These are phyloP conservation scores for Platycercus adscitus DNA, from an alignment of 2,113 vertebrate genomes.

Conservation along the genomic window DNA sequence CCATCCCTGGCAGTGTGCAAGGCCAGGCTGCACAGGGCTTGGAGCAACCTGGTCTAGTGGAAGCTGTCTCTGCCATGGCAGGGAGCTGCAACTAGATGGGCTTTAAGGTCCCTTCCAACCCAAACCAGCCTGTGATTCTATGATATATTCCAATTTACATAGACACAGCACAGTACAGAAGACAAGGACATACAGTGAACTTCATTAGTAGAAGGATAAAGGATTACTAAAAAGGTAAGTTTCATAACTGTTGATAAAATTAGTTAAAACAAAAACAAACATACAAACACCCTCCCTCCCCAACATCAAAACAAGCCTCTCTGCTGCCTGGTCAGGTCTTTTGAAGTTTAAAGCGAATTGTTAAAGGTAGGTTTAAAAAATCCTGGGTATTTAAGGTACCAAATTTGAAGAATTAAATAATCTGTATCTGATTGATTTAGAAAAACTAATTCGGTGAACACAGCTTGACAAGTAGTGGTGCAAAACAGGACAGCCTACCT, in stretches of 20 bases:
- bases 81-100: background rate
- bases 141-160: background rate
- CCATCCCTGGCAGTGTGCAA: background rate
- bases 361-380: background rate
- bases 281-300: background rate
- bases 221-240: background rate
- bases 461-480: background rate
- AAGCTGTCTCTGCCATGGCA: background rate
- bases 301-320: background rate
- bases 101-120: background rate
- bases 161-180: background rate
- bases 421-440: background rate
- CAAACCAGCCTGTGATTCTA: background rate
- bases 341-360: background rate
- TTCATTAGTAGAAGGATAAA: background rate
- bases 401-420: background rate
- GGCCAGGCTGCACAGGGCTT: background rate
- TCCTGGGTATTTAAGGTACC: background rate
- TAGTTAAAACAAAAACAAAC: background rate
- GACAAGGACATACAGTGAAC: background rate
- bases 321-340: background rate
- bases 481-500: background rate
- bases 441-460: background rate
- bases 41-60: background rate
- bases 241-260: background rate